A percentile compares a stretch with the other conserved stretches of the same genome.
These are phyloP conservation scores for Nyctibius grandis DNA, from an alignment of 2,797 vertebrate genomes.

Conservation along the genomic window DNA sequence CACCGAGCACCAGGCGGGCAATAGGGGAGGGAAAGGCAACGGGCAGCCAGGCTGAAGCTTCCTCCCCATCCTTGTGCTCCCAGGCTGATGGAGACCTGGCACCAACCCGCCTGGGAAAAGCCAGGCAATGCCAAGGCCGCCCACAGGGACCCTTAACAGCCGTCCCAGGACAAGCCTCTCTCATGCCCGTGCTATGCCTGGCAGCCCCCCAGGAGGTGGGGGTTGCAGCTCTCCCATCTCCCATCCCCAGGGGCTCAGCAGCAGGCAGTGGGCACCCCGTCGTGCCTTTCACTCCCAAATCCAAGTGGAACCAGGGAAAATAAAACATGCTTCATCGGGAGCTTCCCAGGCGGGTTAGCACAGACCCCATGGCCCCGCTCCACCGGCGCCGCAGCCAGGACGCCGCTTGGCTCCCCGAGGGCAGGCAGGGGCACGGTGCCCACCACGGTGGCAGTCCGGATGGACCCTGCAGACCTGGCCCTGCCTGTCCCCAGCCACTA, in stretches of 20 bases:
- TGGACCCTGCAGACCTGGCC: background rate
- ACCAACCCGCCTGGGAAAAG: background rate
- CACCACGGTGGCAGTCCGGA: fast-evolving
- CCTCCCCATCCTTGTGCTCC: background rate
- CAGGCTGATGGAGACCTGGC: fast-evolving
- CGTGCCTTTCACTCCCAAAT: background rate
- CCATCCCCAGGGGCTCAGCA: background rate
- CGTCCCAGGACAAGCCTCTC: background rate
- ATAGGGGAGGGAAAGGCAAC: fast-evolving
- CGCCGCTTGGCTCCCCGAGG: fast-evolving
- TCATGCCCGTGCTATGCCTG: fast-evolving
- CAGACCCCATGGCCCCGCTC: background rate
- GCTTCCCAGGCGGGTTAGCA: background rate
- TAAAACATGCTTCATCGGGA: background rate
- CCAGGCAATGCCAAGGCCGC: background rate
- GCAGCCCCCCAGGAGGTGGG: background rate
- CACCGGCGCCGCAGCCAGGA: background rate
- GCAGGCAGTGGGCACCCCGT: background rate
- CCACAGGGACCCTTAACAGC: fast-evolving
- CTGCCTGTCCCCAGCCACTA: background rate
- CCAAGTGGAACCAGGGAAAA: background rate
- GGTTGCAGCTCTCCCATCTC: background rate
- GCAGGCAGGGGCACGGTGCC: background rate
- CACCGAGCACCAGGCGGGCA: fast-evolving
- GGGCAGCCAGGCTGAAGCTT: fast-evolving